Conservation (phyloP, 2,888 invertebrate species). For the Meteorus colon region DNA sequence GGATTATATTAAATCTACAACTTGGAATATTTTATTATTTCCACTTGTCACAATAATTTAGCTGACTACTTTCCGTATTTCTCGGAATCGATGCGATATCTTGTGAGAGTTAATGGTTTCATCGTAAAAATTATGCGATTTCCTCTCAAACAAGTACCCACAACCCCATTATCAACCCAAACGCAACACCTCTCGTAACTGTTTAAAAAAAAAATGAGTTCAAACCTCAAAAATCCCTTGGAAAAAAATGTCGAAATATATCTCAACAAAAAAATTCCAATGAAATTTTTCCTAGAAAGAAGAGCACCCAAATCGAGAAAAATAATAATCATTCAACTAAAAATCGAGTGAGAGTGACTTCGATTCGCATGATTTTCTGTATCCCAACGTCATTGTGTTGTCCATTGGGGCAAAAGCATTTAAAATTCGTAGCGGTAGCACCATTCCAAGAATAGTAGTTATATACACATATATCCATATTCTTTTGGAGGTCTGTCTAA, state of each 20-base stretch:
- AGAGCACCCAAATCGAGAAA: constrained; percentile 6
- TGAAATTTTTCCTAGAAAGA: background rate
- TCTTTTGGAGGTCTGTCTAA: constrained; percentile 19
- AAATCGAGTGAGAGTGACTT: constrained; percentile 13
- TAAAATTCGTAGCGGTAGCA: constrained; percentile 18
- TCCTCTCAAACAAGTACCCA: background rate
- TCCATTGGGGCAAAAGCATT: constrained; percentile 17
- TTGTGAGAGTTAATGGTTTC: too few species aligned
- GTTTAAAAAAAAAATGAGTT: background rate
- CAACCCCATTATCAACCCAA: background rate
- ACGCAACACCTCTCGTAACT: too few species aligned
- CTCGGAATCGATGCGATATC: too few species aligned
- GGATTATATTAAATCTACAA: background rate
- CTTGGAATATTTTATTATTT: background rate
- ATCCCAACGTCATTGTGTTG: constrained; percentile 14
- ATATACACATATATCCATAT: constrained; percentile 12
- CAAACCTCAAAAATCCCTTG: background rate
- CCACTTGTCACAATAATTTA: too few species aligned
- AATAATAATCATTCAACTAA: background rate
- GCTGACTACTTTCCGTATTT: too few species aligned
- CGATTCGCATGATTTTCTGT: constrained; percentile 13
- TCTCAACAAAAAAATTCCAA: too few species aligned
- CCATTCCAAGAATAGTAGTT: constrained; percentile 21
- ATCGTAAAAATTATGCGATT: background rate
- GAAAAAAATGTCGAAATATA: too few species aligned